Percentiles rank a stretch among this genome's conserved stretches.
These are phyloP conservation scores for Stegana nigrithorax DNA, from an alignment of 2,888 invertebrate genomes.

Conservation along the genomic window DNA sequence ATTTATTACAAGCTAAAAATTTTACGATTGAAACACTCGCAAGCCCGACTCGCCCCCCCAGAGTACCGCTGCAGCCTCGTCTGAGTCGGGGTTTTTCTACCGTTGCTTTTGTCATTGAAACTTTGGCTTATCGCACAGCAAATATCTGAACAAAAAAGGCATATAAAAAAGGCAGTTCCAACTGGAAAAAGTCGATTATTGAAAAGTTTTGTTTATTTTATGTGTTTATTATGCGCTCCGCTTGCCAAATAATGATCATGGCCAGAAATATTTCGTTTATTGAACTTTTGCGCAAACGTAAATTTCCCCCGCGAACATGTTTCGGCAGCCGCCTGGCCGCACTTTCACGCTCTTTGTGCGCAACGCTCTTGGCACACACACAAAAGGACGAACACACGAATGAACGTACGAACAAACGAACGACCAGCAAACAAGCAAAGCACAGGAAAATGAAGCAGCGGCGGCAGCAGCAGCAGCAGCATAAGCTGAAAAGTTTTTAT, in stretches of 20 bases:
- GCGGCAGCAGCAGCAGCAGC: neutral
- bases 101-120: constrained; percentile 53
- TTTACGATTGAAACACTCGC: neutral
- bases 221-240: constrained; percentile 66
- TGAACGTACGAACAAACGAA: too few relatives aligned
- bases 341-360: neutral
- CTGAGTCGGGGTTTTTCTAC: neutral
- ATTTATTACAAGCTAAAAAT: constrained; percentile 6
- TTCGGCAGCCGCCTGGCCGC: neutral
- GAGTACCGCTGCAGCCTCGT: too few relatives aligned
- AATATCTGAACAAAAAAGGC: constrained; percentile 23
- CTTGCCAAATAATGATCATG: constrained; percentile 66
- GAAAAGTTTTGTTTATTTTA: constrained; percentile 63
- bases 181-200: constrained; percentile 58
- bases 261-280: constrained; percentile 64
- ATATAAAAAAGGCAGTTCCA: neutral
- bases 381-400: neutral
- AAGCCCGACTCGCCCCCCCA: neutral
- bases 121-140: constrained; percentile 42
- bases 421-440: neutral
- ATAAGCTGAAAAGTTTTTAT: constrained; percentile 17
- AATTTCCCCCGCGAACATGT: constrained; percentile 39
- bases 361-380: neutral
- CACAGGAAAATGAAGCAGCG: neutral
- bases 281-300: constrained; percentile 62